phyloP scores from a whole-genome alignment of 2,888 invertebrate species.

The Pseudococcus viburni region DNA sequence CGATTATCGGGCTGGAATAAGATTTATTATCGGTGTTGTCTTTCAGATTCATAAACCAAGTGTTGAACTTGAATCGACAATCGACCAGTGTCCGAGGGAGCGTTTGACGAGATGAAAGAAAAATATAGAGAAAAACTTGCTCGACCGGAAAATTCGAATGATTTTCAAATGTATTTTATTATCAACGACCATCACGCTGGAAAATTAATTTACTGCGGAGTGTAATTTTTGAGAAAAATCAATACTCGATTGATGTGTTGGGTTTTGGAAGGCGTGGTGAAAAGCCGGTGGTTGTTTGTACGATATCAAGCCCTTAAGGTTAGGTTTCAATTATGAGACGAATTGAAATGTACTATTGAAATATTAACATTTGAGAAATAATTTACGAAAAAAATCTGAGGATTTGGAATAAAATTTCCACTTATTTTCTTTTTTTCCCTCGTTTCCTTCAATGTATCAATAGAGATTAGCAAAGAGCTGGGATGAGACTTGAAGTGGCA shows the following conservation, averaged over 20 bases:
- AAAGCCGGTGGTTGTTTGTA: no score
- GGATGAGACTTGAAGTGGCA: no score
- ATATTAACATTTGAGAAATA: no score
- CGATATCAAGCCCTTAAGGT: no score
- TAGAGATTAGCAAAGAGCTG: no score
- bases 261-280: background rate
- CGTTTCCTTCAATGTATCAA: no score
- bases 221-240: background rate
- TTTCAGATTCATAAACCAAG: background rate
- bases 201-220: background rate
- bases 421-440: no score
- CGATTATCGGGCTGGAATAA: background rate
- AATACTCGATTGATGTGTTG: background rate
- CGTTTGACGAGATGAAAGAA: conserved; percentile 7
- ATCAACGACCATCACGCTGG: background rate
- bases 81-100: background rate
- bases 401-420: no score
- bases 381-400: no score
- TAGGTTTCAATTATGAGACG: no score
- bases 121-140: background rate
- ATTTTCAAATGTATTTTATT: background rate
- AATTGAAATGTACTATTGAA: no score
- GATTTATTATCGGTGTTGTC: conserved; percentile 1
- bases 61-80: background rate
- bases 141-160: conserved; percentile 1